A percentile compares a stretch with the other conserved stretches of the same genome.
Evolutionary conservation across 2,888 invertebrate species (phyloP).

Genomic region (Psylliodes chrysocephalus): DNA sequence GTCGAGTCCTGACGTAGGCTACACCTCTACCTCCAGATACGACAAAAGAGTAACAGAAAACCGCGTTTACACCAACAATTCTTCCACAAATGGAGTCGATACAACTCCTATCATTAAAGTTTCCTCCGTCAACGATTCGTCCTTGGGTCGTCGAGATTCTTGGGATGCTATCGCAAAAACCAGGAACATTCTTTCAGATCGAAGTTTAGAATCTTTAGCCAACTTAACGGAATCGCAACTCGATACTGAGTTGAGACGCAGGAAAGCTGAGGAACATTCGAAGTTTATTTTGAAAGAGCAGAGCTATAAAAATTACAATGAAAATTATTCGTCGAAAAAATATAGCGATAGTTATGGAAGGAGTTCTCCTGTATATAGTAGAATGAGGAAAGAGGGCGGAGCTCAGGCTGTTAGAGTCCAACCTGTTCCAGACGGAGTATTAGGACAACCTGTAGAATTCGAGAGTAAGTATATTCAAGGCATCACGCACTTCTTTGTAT

Average conservation of each 20-base stretch:
- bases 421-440: conserved; percentile 84
- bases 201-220: conserved; percentile 76
- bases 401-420: conserved; percentile 88
- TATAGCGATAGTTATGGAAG: conserved; percentile 53
- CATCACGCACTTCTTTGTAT: no score
- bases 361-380: conserved; percentile 49
- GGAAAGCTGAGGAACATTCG: conserved; percentile 58
- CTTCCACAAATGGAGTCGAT: conserved; percentile 61
- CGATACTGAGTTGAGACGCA: conserved; percentile 61
- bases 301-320: conserved; percentile 49
- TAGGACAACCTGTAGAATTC: conserved; percentile 94
- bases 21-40: conserved; percentile 52
- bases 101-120: conserved; percentile 71
- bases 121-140: conserved; percentile 67
- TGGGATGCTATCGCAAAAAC: conserved; percentile 88
- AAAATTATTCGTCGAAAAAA: conserved; percentile 55
- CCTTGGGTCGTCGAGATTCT: conserved; percentile 74
- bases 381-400: conserved; percentile 74
- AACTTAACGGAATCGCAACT: conserved; percentile 74
- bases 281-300: conserved; percentile 48
- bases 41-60: conserved; percentile 56
- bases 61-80: conserved; percentile 51
- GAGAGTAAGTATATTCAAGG: conserved; percentile 94
- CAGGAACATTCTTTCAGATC: conserved; percentile 76
- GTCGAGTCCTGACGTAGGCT: conserved; percentile 55